phyloP scores from a whole-genome alignment of 2,888 invertebrate genomes.

The Ochropleura plecta region DNA sequence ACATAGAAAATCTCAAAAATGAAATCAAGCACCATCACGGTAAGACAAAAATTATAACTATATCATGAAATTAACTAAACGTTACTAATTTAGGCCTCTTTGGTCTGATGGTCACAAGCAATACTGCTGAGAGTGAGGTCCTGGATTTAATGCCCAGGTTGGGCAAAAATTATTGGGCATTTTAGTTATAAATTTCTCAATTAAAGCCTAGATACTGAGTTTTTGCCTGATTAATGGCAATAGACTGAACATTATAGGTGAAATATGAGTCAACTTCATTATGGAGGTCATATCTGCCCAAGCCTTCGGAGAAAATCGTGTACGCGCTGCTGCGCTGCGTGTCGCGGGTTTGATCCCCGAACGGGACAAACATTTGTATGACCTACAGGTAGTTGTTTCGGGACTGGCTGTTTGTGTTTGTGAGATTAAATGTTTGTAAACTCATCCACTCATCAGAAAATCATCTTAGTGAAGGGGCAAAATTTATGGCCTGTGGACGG shows the following conservation, averaged over 20 bases:
- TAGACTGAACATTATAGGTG: neutral
- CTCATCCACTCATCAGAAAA: too few relatives aligned
- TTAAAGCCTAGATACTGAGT: neutral
- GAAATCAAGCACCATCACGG: constrained; percentile 88
- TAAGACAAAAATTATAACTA: constrained; percentile 67
- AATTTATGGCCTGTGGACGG: too few relatives aligned
- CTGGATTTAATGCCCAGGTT: neutral
- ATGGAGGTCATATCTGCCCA: neutral
- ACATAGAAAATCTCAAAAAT: constrained; percentile 89
- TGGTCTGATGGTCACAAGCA: neutral
- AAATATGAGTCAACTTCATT: neutral
- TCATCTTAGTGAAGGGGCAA: too few relatives aligned
- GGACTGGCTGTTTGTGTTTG: too few relatives aligned
- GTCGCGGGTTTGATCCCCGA: too few relatives aligned
- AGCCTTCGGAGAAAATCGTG: neutral
- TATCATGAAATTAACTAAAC: neutral
- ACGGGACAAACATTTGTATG: too few relatives aligned
- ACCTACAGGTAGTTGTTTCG: too few relatives aligned
- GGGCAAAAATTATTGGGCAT: neutral
- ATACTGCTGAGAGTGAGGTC: neutral
- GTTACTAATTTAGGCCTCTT: neutral
- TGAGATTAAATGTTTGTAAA: too few relatives aligned
- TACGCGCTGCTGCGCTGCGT: too few relatives aligned
- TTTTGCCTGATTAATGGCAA: too few relatives aligned
- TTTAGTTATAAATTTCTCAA: neutral